Conservation (phyloP, 2,113 vertebrate species). For the Corythaeola cristata region DNA sequence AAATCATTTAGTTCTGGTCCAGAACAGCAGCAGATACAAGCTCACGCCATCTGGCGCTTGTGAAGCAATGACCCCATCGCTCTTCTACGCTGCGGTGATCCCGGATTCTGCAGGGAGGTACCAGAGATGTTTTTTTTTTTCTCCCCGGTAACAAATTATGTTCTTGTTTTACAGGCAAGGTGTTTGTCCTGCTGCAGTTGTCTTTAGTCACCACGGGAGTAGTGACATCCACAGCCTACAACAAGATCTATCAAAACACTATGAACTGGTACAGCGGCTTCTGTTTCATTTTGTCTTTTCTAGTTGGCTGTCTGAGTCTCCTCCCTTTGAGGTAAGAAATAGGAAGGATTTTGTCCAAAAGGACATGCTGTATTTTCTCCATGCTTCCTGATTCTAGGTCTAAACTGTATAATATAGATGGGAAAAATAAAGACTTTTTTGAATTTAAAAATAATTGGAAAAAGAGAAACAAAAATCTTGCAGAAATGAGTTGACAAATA, state of each 20-base stretch:
- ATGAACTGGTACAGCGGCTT: conserved; percentile 83
- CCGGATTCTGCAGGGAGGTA: neutral
- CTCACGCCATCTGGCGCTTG: neutral
- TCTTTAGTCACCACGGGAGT: conserved; percentile 81
- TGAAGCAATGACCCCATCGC: neutral
- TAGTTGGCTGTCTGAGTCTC: conserved; percentile 80
- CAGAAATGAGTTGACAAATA: neutral
- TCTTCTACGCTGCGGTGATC: neutral
- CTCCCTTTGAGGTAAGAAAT: conserved; percentile 87
- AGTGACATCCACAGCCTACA: conserved; percentile 84
- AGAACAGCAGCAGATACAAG: neutral
- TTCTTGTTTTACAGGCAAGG: conserved; percentile 74
- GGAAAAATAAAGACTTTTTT: accelerated
- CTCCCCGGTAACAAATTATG: neutral
- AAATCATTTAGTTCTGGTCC: neutral
- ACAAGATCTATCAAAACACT: conserved; percentile 88
- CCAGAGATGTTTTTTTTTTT: neutral
- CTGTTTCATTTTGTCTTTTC: conserved; percentile 85
- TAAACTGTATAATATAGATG: neutral
- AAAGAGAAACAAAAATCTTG: neutral
- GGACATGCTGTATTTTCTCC: neutral
- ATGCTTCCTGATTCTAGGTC: neutral
- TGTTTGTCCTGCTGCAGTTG: conserved; percentile 85
- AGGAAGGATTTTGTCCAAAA: neutral
- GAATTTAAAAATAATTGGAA: neutral